Percentiles rank a stretch among this genome's conserved stretches.
Conservation (phyloP, 2,113 vertebrate species). For the Rhabdomys dilectus region DNA sequence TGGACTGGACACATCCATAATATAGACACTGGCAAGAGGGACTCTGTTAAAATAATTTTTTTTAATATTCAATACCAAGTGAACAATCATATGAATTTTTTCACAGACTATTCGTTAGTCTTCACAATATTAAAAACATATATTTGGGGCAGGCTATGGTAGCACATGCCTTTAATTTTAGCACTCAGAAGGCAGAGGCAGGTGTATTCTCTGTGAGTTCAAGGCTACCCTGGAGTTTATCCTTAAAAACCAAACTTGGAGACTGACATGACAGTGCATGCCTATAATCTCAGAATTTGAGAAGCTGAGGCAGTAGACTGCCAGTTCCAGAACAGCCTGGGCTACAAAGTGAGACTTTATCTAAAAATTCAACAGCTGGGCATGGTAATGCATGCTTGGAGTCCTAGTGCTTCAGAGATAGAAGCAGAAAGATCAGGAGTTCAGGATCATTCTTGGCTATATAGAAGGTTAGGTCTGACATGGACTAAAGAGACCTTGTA, state of each 20-base stretch:
- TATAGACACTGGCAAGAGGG: not conserved
- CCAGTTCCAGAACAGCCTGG: not conserved
- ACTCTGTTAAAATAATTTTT: not conserved
- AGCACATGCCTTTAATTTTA: too few species aligned
- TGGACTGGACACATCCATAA: not conserved
- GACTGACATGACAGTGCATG: not conserved
- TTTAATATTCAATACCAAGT: not conserved
- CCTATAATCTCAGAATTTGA: not conserved
- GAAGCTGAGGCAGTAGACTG: not conserved
- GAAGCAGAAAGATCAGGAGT: not conserved
- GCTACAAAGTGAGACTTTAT: not conserved
- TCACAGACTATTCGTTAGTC: not conserved
- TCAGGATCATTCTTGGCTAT: not conserved
- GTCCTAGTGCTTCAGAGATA: too few species aligned
- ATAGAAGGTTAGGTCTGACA: not conserved
- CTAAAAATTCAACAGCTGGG: too few species aligned
- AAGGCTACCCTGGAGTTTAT: not conserved
- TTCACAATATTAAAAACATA: conserved; percentile 22
- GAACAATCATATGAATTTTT: not conserved
- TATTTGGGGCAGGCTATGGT: not conserved
- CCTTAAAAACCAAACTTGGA: not conserved
- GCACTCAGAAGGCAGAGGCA: not conserved
- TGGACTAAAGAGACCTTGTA: not conserved
- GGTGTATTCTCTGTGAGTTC: too few species aligned
- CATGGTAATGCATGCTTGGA: too few species aligned